Evolutionary conservation across 2,113 vertebrate genomes (phyloP).

Genomic region (Rhinopomastus cyanomelas): DNA sequence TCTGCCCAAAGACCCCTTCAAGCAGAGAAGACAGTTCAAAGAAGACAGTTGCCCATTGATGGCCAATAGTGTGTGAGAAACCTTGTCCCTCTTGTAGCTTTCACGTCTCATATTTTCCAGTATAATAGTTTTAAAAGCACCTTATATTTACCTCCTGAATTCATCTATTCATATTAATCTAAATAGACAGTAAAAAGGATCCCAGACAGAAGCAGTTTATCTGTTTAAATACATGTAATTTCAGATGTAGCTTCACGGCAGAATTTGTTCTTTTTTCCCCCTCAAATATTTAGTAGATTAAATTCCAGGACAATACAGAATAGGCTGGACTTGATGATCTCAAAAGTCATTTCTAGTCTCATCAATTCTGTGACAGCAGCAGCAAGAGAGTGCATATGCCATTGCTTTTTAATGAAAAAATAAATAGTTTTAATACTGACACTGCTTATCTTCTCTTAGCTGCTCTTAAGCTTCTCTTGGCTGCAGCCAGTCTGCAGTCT

Average conservation of each 20-base stretch:
- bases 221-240: neutral
- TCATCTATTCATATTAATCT: neutral
- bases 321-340: neutral
- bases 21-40: neutral
- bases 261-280: neutral
- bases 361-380: too few species aligned
- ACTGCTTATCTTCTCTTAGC: neutral
- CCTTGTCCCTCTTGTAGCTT: neutral
- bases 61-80: conserved; percentile 12
- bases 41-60: neutral
- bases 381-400: neutral
- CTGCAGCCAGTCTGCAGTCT: neutral
- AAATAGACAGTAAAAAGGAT: neutral
- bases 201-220: neutral
- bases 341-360: too few species aligned
- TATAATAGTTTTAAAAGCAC: neutral
- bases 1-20: neutral
- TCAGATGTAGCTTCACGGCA: neutral
- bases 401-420: neutral
- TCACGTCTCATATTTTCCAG: conserved; percentile 24
- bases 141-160: neutral
- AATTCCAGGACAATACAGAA: neutral
- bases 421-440: neutral
- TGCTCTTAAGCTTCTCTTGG: neutral
- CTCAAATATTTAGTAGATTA: neutral